A percentile compares a stretch with the other conserved stretches of the same genome.
Evolutionary conservation across 2,113 vertebrate genomes (phyloP).

Genomic region (Corapipo altera): DNA sequence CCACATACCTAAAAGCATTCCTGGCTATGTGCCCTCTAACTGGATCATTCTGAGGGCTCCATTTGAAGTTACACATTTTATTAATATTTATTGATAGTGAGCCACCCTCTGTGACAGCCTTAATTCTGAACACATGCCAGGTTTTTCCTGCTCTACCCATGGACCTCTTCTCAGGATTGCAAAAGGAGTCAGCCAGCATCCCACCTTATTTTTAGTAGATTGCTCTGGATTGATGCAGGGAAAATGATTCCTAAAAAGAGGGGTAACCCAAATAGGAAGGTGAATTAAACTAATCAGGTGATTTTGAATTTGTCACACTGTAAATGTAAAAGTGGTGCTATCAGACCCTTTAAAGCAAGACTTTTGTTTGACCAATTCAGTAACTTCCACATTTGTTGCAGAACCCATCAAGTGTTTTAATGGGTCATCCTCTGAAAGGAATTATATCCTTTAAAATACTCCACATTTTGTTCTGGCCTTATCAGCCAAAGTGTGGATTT

Average conservation of each 20-base stretch:
- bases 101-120: neutral
- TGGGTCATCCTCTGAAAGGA: neutral
- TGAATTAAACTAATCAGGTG: neutral
- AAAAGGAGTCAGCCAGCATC: neutral
- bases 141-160: neutral
- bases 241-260: neutral
- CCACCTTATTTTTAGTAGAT: neutral
- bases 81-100: neutral
- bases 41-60: neutral
- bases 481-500: neutral
- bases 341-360: neutral
- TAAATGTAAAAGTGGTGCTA: neutral
- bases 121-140: neutral
- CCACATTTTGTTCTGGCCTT: neutral
- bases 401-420: neutral
- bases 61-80: neutral
- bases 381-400: neutral
- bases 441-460: neutral
- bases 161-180: neutral
- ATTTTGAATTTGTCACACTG: neutral
- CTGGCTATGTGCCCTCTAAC: neutral
- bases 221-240: neutral
- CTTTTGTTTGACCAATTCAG: neutral
- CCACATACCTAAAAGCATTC: neutral
- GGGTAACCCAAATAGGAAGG: neutral